These are phyloP conservation scores for Anolis carolinensis DNA, from an alignment of 2,113 vertebrate species.

Conservation along the genomic window DNA sequence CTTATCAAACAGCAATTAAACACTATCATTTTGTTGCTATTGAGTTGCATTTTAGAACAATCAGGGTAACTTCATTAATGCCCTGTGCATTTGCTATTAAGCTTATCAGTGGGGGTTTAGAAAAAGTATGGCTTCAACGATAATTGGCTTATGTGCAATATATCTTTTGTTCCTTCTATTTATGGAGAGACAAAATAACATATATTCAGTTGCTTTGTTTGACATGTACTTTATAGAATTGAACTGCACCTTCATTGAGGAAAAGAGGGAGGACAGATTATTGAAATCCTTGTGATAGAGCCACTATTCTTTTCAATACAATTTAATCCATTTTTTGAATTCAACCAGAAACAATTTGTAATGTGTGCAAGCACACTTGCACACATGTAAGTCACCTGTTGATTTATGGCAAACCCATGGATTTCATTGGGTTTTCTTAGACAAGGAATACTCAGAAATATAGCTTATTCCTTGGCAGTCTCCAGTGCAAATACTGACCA, in stretches of 20 bases:
- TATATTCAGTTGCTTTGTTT: neutral
- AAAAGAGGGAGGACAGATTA: neutral
- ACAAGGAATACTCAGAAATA: no score
- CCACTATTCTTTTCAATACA: neutral
- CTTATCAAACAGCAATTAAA: neutral
- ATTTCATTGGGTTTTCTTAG: no score
- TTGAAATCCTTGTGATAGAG: neutral
- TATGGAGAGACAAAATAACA: neutral
- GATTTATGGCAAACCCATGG: no score
- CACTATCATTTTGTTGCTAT: neutral
- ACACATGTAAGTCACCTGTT: no score
- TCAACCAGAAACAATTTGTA: neutral
- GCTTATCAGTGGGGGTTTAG: constrained; percentile 16
- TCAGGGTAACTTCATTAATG: constrained; percentile 19
- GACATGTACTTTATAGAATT: neutral
- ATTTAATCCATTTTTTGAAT: neutral
- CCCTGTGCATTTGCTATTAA: neutral
- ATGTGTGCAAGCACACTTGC: no score
- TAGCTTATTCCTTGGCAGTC: no score
- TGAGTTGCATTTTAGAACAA: constrained; percentile 2
- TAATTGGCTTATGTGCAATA: neutral
- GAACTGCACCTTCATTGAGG: neutral
- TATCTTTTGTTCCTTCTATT: neutral
- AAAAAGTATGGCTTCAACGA: neutral
- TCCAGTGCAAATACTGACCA: no score